phyloP scores from a whole-genome alignment of 2,888 invertebrate species.

The Agrochola litura region DNA sequence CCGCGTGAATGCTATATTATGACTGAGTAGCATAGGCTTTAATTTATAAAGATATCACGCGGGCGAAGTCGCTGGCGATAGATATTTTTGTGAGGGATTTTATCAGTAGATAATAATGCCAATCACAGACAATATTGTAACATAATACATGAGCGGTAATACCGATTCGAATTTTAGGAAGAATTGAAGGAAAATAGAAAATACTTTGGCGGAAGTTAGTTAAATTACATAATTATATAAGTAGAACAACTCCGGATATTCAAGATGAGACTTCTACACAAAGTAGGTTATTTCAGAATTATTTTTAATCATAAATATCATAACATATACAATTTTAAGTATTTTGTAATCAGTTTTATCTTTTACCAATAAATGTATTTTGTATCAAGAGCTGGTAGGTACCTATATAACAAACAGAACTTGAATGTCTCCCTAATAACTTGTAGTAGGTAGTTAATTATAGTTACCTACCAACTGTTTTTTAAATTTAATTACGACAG shows the following conservation, averaged over 20 bases:
- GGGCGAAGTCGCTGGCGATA: too few relatives aligned
- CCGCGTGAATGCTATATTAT: too few relatives aligned
- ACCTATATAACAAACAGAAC: not conserved
- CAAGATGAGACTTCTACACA: not conserved
- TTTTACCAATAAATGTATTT: not conserved
- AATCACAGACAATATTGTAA: not conserved
- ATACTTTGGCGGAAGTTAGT: not conserved
- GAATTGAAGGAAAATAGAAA: not conserved
- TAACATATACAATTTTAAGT: not conserved
- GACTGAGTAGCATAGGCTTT: too few relatives aligned
- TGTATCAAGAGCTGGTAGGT: not conserved
- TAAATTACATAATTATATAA: not conserved
- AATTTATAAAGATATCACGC: too few relatives aligned
- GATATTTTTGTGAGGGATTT: not conserved
- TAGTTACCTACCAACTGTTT: not conserved
- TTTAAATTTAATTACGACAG: not conserved
- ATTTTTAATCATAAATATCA: not conserved
- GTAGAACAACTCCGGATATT: not conserved
- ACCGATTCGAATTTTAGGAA: not conserved
- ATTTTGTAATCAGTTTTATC: not conserved
- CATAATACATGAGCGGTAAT: too few relatives aligned
- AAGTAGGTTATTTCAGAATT: not conserved
- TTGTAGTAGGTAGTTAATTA: not conserved
- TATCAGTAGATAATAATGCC: not conserved
- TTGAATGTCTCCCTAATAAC: not conserved